Base-by-base conservation (phyloP, 2,888 invertebrate genomes). In the Euplexia lucipara region DNA sequence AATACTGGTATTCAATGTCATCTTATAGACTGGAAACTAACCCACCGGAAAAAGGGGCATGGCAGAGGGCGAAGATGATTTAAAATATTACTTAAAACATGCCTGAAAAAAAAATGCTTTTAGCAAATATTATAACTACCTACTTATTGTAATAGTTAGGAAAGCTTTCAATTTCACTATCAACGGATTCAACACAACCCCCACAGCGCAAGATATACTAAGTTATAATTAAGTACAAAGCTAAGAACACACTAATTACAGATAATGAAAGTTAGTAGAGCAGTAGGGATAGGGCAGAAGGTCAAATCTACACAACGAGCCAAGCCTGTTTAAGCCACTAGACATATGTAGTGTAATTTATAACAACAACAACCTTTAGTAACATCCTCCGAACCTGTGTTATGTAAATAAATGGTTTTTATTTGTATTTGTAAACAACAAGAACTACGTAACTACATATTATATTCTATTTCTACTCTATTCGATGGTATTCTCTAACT, bases 241-340 rank as follows among this genome's bases (percentile, higher is more conserved):
- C 77, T 58, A 69, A 68, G 79, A 77, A 74, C 69, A 78, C 45
- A 72, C 74, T 81, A 79, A 79, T 83, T 81, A 76, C 63, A 66
- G 69, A 73, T 75, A 81, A 72, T 79, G 76, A 64, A 12, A n/a
- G 39, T 14, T n/a, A n/a, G 39, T 14, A 26, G 7, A 6, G 61
- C 10, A 2, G 20, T 10, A 10, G 3, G 30, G 1, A 18, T 1
- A 30, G 34, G 20, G 8, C 39, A 66, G 70, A 70, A 66, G 39
- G 45, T 16, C 0, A 0, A 20, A 3, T n/a, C 14, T 1, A 9
- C 12, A 12, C 26, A 20, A 30, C 3, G 7, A 44, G 14, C 2
- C 4, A 30, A 10, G n/a, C n/a, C n/a, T n/a, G n/a, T n/a, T n/a
- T n/a, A n/a, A n/a, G n/a, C n/a, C n/a, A n/a, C n/a, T n/a, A n/a